Evolutionary conservation across 2,888 invertebrate genomes (phyloP), one percentile per base, ranked within the genome.

Genomic region (Synergus itoensis): DNA sequence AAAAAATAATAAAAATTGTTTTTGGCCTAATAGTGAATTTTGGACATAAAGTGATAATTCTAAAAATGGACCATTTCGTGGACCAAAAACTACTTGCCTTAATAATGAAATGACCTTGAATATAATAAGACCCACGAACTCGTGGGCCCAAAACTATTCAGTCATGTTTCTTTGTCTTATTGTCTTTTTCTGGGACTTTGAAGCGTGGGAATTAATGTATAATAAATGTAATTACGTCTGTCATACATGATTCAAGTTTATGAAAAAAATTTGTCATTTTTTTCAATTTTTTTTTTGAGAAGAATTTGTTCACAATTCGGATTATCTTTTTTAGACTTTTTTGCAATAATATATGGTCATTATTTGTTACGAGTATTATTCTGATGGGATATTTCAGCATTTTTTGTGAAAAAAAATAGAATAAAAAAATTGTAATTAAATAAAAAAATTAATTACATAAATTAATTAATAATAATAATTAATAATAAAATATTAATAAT

Each of bases 191-290:
- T 5, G 7, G 28, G 7, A 21, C 16, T 63, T 18, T 9, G 18
- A 18, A 28, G 28, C 45, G 28, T 48, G 67, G 67, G 67, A 48
- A 69, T 45, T 3, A 3, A 43, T 28, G 67, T 21, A 11, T 43
- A 28, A 28, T 28, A 28, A 28, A 28, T 14, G 5, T 45, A 28
- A 43, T 28, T 21, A 69, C 12, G 7, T 28, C 21, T 67, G 45
- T 45, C 45, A 69, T 48, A 8, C 28, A 45, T 41, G 0, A 43
- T 48, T 43, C 16, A 14, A 48, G 28, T 69, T 21, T 69, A 45
- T 45, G 67, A 16, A 48, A 69, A 69, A 69, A 69, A 45, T 43
- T 11, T 28, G 67, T 16, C 67, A 69, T 48, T 28, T 69, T 69
- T 28, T 28, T 28, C 28, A 2, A 3, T 28, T 28, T 28, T 28